These are phyloP conservation scores for Formica aserva DNA, from an alignment of 2,888 invertebrate species.

Conservation along the genomic window DNA sequence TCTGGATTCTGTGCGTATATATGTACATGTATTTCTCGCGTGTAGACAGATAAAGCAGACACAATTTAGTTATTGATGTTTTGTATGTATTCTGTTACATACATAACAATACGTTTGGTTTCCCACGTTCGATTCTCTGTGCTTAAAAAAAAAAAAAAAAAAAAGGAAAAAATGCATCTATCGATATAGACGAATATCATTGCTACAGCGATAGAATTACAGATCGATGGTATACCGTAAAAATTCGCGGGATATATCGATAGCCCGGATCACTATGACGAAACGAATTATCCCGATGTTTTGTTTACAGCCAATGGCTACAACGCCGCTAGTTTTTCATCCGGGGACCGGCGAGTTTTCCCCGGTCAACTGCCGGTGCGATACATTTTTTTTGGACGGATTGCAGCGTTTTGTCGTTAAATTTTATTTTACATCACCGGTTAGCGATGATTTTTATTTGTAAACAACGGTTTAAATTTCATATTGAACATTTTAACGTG, in stretches of 20 bases:
- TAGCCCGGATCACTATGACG: constrained; percentile 38
- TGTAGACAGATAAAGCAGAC: background rate
- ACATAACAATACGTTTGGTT: background rate
- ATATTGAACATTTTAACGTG: constrained; percentile 10
- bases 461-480: constrained; percentile 42
- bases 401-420: constrained; percentile 29
- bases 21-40: background rate
- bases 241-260: constrained; percentile 35
- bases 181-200: constrained; percentile 25
- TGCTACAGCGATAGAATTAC: constrained; percentile 43
- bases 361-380: constrained; percentile 32
- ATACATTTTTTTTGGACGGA: constrained; percentile 20
- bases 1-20: background rate
- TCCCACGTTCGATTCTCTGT: background rate
- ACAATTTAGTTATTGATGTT: background rate
- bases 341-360: constrained; percentile 27
- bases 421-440: constrained; percentile 46
- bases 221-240: constrained; percentile 31
- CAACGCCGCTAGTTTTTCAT: constrained; percentile 44
- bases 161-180: background rate
- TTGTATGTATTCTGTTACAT: background rate
- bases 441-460: constrained; percentile 42
- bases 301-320: constrained; percentile 50
- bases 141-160: background rate
- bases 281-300: constrained; percentile 48